phyloP scores from a whole-genome alignment of 2,888 invertebrate genomes.

The Magallana nippona region DNA sequence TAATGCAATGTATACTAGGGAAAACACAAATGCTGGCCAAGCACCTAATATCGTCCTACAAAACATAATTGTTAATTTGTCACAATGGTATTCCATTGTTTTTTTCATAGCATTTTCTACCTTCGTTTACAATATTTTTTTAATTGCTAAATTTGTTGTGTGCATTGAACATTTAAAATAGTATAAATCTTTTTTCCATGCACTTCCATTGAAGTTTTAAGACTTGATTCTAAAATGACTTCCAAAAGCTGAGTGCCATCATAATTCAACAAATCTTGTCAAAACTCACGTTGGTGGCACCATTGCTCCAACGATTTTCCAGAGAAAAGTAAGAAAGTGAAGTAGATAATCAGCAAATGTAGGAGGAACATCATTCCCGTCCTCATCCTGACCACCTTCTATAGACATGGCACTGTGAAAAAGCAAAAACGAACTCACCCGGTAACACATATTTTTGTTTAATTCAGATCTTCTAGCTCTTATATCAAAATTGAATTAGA shows the following conservation, averaged over 20 bases:
- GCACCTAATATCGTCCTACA: constrained; percentile 67
- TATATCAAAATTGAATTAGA: no score
- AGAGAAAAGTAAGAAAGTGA: constrained; percentile 77
- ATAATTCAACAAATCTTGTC: background rate
- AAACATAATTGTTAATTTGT: background rate
- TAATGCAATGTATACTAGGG: constrained; percentile 69
- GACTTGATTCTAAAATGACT: background rate
- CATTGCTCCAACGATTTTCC: constrained; percentile 76
- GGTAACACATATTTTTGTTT: no score
- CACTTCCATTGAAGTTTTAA: no score
- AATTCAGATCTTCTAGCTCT: no score
- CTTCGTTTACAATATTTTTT: no score
- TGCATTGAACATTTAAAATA: no score
- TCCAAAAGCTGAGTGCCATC: background rate
- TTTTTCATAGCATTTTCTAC: no score
- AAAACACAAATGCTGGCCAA: constrained; percentile 74
- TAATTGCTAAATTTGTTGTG: no score
- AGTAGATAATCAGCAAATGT: constrained; percentile 72
- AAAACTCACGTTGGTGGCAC: constrained; percentile 75
- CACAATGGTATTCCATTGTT: no score
- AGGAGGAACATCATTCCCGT: constrained; percentile 69
- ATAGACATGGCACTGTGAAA: constrained; percentile 73
- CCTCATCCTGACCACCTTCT: constrained; percentile 70
- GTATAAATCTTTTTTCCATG: no score
- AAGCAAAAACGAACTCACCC: background rate